Evolutionary conservation across 1,140 invertebrate species (phyloP).

Genomic region (Drosophila mayri): DNA sequence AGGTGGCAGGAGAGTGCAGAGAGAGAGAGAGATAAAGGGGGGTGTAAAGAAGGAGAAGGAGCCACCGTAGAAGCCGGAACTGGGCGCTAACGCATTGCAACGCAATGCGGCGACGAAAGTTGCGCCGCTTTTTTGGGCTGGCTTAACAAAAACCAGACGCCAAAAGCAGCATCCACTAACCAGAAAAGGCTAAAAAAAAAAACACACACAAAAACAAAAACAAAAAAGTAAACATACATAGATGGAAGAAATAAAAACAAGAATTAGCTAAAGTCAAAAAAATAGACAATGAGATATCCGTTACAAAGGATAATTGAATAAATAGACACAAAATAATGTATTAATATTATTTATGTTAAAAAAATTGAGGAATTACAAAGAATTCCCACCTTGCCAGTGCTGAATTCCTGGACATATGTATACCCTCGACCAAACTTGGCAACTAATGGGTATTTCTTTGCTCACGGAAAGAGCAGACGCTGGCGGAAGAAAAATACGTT

Average conservation of each 20-base stretch:
- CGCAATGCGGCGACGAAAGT: constrained; percentile 67
- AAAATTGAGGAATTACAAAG: too few relatives aligned
- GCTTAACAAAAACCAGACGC: constrained; percentile 63
- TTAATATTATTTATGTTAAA: background rate
- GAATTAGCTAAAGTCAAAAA: background rate
- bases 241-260: constrained; percentile 10
- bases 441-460: constrained; percentile 1
- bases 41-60: constrained; percentile 23
- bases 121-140: constrained; percentile 77
- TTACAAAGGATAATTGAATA: background rate
- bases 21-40: too few relatives aligned
- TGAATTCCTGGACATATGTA: too few relatives aligned
- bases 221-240: background rate
- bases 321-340: too few relatives aligned
- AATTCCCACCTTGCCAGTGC: background rate
- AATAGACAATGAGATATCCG: background rate
- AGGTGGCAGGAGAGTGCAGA: background rate
- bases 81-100: constrained; percentile 58
- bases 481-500: constrained; percentile 67
- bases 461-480: constrained; percentile 38
- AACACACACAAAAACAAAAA: background rate
- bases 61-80: constrained; percentile 73
- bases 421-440: background rate
- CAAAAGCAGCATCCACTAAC: constrained; percentile 7
- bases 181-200: constrained; percentile 1